Percentiles rank a stretch among this genome's conserved stretches.
phyloP scores from a whole-genome alignment of 2,797 vertebrate genomes.

The Acanthiza pusilla region DNA sequence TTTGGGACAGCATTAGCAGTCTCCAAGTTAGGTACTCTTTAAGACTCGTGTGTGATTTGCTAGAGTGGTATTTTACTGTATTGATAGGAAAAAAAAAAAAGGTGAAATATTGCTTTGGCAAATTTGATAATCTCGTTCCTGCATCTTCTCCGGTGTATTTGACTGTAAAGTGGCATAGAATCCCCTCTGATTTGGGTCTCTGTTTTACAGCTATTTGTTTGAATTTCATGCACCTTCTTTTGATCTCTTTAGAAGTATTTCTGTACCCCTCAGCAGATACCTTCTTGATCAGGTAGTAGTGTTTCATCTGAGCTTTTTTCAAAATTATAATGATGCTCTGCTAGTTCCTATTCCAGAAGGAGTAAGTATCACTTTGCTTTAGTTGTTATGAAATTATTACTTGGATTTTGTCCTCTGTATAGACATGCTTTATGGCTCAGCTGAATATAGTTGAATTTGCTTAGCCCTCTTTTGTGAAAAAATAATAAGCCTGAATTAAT shows the following conservation, averaged over 20 bases:
- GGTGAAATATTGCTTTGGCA: background rate
- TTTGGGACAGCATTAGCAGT: background rate
- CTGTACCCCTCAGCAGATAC: background rate
- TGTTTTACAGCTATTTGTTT: background rate
- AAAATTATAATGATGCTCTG: background rate
- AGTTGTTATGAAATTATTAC: background rate
- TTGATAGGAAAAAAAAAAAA: background rate
- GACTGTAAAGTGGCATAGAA: background rate
- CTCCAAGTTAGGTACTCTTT: background rate
- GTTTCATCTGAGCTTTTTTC: conserved; percentile 7
- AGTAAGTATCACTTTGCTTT: background rate
- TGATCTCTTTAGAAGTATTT: conserved; percentile 15
- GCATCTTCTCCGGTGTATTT: background rate
- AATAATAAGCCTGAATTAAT: conserved; percentile 26
- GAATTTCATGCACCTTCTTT: background rate
- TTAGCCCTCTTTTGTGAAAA: background rate
- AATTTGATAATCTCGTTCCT: background rate
- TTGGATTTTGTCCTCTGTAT: conserved; percentile 13
- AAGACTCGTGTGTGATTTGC: background rate
- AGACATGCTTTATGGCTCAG: background rate
- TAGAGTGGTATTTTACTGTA: background rate
- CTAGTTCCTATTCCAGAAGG: conserved; percentile 5
- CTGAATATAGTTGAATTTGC: conserved; percentile 7
- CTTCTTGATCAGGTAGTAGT: background rate
- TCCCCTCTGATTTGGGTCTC: background rate